Evolutionary conservation across 1,140 invertebrate genomes (phyloP).

Genomic region (Nylanderia fulva): DNA sequence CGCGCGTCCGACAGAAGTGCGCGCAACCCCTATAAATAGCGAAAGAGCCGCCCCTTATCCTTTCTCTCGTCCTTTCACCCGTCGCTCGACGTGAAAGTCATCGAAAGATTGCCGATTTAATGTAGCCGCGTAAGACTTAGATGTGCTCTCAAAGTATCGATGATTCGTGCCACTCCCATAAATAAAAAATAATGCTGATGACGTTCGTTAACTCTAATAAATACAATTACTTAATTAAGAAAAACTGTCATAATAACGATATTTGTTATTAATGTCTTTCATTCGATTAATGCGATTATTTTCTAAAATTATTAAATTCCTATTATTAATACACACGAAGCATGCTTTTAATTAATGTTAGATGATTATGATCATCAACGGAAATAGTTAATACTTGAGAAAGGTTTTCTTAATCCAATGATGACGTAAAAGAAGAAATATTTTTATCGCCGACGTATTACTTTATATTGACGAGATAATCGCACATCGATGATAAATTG

Average conservation of each 20-base stretch:
- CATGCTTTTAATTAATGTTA: background rate
- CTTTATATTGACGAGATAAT: constrained; percentile 62
- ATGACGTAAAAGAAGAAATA: constrained; percentile 13
- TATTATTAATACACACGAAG: background rate
- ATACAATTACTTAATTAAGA: background rate
- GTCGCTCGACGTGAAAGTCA: constrained; percentile 21
- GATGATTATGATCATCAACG: background rate
- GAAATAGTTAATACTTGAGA: constrained; percentile 21
- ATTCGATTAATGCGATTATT: background rate
- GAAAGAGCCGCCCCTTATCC: constrained; percentile 15
- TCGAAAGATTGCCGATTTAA: constrained; percentile 8
- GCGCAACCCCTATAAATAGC: constrained; percentile 74
- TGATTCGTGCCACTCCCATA: background rate
- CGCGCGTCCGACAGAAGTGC: constrained; percentile 66
- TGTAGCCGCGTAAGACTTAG: background rate
- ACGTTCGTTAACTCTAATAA: background rate
- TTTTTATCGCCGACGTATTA: constrained; percentile 24
- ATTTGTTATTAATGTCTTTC: constrained; percentile 2
- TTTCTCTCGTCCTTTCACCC: constrained; percentile 4
- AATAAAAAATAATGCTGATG: background rate
- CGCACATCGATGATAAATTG: constrained; percentile 54
- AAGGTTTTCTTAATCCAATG: constrained; percentile 20
- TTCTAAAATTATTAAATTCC: background rate
- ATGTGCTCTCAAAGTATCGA: background rate
- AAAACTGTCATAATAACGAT: background rate